Percentiles rank a stretch among this genome's conserved stretches.
phyloP scores from a whole-genome alignment of 1,140 invertebrate genomes.

The Pantala flavescens region DNA sequence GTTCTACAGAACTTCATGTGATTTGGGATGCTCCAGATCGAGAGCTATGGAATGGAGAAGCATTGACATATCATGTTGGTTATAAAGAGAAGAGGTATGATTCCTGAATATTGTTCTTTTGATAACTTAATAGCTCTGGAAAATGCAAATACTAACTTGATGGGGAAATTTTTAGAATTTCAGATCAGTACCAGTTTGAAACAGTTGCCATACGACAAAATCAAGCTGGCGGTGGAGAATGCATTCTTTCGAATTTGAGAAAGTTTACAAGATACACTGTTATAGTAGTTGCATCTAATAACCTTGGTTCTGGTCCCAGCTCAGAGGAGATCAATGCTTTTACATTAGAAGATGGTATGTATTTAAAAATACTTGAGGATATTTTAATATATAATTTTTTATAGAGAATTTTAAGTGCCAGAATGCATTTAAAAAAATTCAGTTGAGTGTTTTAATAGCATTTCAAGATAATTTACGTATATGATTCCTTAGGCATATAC shows the following conservation, averaged over 20 bases:
- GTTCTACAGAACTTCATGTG: constrained; percentile 46
- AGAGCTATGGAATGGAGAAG: constrained; percentile 46
- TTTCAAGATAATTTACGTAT: too few relatives aligned
- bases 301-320: constrained; percentile 40
- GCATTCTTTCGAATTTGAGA: constrained; percentile 30
- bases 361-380: background rate
- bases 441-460: too few relatives aligned
- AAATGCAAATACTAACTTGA: too few relatives aligned
- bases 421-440: too few relatives aligned
- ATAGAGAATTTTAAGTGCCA: too few relatives aligned
- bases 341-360: constrained; percentile 44
- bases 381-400: background rate
- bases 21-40: constrained; percentile 47
- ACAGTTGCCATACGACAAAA: background rate
- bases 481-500: too few relatives aligned
- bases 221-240: constrained; percentile 19
- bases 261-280: constrained; percentile 42
- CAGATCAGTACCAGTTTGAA: constrained; percentile 14
- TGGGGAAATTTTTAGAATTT: background rate
- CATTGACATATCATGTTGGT: constrained; percentile 51
- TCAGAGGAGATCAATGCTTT: constrained; percentile 35
- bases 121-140: too few relatives aligned
- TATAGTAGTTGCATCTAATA: constrained; percentile 44
- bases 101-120: too few relatives aligned
- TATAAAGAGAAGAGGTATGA: background rate